Percentiles rank a stretch among this genome's conserved stretches.
Evolutionary conservation across 2,797 vertebrate species (phyloP).

Genomic region (Columba guinea): DNA sequence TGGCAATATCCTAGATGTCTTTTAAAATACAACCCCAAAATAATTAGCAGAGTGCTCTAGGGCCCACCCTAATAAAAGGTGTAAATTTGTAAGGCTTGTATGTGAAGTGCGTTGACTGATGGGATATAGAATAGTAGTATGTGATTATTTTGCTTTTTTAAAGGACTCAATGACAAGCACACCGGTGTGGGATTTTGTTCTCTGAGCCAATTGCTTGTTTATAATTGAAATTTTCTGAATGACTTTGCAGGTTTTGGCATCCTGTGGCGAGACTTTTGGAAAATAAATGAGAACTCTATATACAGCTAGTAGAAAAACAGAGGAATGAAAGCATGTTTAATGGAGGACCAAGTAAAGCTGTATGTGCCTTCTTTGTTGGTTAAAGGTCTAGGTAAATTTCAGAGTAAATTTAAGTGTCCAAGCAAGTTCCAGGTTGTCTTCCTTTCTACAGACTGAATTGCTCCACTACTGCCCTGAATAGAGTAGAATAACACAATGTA

Average conservation of each 20-base stretch:
- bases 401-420: neutral
- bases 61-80: neutral
- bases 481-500: neutral
- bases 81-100: neutral
- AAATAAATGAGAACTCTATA: neutral
- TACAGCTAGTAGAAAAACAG: neutral
- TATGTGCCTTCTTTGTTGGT: neutral
- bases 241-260: neutral
- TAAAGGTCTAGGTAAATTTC: neutral
- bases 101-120: neutral
- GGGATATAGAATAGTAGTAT: neutral
- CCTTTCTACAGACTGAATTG: neutral
- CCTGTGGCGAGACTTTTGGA: neutral
- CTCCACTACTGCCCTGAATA: neutral
- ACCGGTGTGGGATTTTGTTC: neutral
- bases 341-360: neutral
- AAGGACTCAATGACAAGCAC: neutral
- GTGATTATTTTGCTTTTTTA: neutral
- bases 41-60: neutral
- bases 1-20: neutral
- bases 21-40: neutral
- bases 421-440: neutral
- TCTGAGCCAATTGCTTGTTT: neutral
- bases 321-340: neutral
- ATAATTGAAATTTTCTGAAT: conserved; percentile 13